Evolutionary conservation across 2,113 vertebrate genomes (phyloP), one percentile per base, ranked within the genome.

Genomic region (Stegastes partitus): DNA sequence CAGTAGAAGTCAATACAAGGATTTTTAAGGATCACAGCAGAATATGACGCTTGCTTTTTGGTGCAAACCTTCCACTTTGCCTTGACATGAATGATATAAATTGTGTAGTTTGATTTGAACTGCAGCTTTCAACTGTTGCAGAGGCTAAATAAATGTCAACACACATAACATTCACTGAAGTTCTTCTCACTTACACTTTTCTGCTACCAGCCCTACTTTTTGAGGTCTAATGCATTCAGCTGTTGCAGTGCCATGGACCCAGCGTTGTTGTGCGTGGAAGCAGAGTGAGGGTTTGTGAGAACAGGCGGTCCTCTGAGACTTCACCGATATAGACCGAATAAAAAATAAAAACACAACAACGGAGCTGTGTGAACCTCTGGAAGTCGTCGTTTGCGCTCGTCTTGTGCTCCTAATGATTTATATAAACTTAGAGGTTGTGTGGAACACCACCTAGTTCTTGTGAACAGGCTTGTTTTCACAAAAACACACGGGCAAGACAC

Each of bases 241-340:
- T 63, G 58, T 72, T 73, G 54, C 57, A 68, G 51, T 16, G 3
- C 39, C 37, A 56, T 26, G 39, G 56, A 68, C 19, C 15, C 59
- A n/a, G 34, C 22, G 58, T 15, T 65, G 54, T 53, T 63, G 64
- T 21, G 53, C 47, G n/a, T 82, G 59, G 65, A 73, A 75, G 77
- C 58, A 34, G 39, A 71, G 67, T 23, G 22, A 69, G 61, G 65
- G 62, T 74, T 77, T 72, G 59, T 58, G 58, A 69, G 75, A 84
- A 51, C 57, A 72, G 79, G 22, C 37, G 25, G 68, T 72, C 79
- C 70, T 74, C 22, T 6, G 77, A 77, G 82, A 82, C 45, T 53
- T 56, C 47, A 57, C 8, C 25, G 14, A 77, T 51, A 34, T 39
- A 47, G 63, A 67, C 45, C 56, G 51, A n/a, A 75, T n/a, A n/a